Percentiles rank a stretch among this genome's conserved stretches.
phyloP scores from a whole-genome alignment of 2,113 vertebrate genomes.

The Promerops cafer region DNA sequence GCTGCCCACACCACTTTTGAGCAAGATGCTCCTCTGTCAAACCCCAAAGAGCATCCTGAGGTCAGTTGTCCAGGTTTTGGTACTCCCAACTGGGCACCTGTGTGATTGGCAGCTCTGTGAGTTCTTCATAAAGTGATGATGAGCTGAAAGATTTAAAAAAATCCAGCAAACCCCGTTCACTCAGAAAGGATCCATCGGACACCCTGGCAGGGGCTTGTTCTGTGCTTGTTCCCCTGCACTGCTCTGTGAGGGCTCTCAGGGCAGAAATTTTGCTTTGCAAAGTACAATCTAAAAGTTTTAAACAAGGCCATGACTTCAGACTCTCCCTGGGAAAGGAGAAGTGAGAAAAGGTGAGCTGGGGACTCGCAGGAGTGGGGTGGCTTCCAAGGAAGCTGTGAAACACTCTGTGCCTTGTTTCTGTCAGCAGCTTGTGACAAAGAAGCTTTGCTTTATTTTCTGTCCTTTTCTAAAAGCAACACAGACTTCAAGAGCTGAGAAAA shows the following conservation, averaged over 20 bases:
- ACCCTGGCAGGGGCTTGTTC: background rate
- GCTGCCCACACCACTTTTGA: background rate
- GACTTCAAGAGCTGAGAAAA: background rate
- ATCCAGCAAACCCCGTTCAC: background rate
- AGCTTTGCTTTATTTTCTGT: background rate
- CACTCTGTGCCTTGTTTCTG: background rate
- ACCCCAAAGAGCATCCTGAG: background rate
- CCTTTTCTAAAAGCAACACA: background rate
- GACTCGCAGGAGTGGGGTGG: background rate
- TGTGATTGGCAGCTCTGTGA: background rate
- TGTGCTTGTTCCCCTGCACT: background rate
- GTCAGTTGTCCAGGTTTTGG: background rate
- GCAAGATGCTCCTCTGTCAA: background rate
- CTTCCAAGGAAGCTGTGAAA: conserved; percentile 1
- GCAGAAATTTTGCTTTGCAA: background rate
- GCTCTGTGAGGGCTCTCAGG: background rate
- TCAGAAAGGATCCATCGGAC: background rate
- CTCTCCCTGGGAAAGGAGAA: background rate
- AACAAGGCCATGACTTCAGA: background rate
- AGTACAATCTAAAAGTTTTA: background rate
- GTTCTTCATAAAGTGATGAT: background rate
- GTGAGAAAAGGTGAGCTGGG: background rate
- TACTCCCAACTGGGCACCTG: background rate
- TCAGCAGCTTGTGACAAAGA: background rate
- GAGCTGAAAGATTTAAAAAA: background rate